phyloP scores from a whole-genome alignment of 2,797 vertebrate genomes.

The Echiichthys vipera region DNA sequence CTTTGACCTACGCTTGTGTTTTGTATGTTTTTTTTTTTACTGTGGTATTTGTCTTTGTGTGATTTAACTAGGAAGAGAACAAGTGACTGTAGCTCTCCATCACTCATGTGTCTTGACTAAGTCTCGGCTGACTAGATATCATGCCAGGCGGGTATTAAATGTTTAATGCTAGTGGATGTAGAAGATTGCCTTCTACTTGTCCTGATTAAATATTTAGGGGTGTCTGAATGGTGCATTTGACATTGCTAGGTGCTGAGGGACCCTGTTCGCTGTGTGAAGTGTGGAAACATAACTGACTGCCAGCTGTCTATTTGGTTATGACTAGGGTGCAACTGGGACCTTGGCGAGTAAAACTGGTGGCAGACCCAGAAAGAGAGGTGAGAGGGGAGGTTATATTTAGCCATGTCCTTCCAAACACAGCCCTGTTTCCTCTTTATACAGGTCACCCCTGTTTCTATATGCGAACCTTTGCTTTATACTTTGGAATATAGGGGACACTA shows the following conservation, averaged over 20 bases:
- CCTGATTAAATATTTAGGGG: slow-evolving; percentile 85
- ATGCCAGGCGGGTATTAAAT: slow-evolving; percentile 79
- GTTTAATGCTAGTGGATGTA: slow-evolving; percentile 84
- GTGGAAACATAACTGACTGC: slow-evolving; percentile 73
- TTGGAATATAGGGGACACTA: slow-evolving; percentile 48
- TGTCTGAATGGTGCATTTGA: slow-evolving; percentile 77
- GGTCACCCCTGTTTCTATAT: slow-evolving; percentile 36
- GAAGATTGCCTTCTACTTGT: slow-evolving; percentile 82
- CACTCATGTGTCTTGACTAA: slow-evolving; percentile 46
- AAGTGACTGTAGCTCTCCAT: slow-evolving; percentile 51
- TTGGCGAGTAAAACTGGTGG: slow-evolving; percentile 53
- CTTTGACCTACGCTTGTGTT: slow-evolving; percentile 43
- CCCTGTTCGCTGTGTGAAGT: slow-evolving; percentile 58
- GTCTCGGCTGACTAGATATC: slow-evolving; percentile 75
- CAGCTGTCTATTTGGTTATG: slow-evolving; percentile 72
- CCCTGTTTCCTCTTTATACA: slow-evolving; percentile 34
- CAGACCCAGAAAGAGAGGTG: slow-evolving; percentile 57
- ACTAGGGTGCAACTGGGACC: slow-evolving; percentile 64
- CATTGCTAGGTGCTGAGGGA: slow-evolving; percentile 77
- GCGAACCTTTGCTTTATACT: slow-evolving; percentile 62
- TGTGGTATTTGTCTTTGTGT: slow-evolving; percentile 49
- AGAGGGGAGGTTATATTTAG: slow-evolving; percentile 78
- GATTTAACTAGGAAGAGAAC: slow-evolving; percentile 53
- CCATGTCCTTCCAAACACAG: slow-evolving; percentile 66
- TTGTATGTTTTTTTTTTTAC: slow-evolving; percentile 26